Percentiles rank a stretch among this genome's conserved stretches.
phyloP scores from a whole-genome alignment of 2,888 invertebrate species.

The Tiphia femorata region DNA sequence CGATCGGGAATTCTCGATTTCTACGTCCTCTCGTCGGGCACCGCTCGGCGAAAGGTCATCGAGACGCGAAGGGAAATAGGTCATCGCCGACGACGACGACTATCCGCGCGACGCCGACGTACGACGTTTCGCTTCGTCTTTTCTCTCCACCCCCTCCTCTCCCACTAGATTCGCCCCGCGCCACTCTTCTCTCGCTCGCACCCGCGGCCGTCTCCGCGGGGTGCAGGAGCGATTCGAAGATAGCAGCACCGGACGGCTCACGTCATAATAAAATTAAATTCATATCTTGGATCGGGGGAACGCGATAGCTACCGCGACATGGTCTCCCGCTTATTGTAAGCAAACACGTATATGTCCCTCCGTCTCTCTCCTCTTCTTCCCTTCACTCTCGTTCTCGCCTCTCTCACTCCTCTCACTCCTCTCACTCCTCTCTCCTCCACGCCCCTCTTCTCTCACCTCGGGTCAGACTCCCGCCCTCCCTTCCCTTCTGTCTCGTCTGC shows the following conservation, averaged over 20 bases:
- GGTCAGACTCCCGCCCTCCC: constrained; percentile 11
- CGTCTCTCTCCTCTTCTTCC: constrained; percentile 9
- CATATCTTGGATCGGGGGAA: constrained; percentile 57
- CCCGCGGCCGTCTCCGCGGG: constrained; percentile 37
- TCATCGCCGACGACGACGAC: constrained; percentile 2
- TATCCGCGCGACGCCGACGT: neutral
- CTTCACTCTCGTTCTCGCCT: constrained; percentile 12
- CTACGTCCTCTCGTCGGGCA: neutral
- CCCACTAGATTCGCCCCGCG: neutral
- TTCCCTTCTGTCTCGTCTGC: neutral
- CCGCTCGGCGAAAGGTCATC: neutral
- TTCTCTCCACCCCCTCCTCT: constrained; percentile 2
- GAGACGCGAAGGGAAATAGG: constrained; percentile 2
- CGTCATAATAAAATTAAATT: constrained; percentile 61
- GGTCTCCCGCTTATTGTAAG: constrained; percentile 49
- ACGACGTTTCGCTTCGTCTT: neutral
- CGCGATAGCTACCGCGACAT: constrained; percentile 59
- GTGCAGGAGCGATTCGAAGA: constrained; percentile 52
- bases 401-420: constrained; percentile 9
- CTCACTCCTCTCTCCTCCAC: constrained; percentile 3
- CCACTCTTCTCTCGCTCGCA: neutral
- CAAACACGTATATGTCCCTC: constrained; percentile 41
- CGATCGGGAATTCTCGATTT: neutral
- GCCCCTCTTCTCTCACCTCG: constrained; percentile 5
- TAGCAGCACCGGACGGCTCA: constrained; percentile 49